Conservation (phyloP, 1,140 invertebrate genomes). For the Lutraria rhynchaena region DNA sequence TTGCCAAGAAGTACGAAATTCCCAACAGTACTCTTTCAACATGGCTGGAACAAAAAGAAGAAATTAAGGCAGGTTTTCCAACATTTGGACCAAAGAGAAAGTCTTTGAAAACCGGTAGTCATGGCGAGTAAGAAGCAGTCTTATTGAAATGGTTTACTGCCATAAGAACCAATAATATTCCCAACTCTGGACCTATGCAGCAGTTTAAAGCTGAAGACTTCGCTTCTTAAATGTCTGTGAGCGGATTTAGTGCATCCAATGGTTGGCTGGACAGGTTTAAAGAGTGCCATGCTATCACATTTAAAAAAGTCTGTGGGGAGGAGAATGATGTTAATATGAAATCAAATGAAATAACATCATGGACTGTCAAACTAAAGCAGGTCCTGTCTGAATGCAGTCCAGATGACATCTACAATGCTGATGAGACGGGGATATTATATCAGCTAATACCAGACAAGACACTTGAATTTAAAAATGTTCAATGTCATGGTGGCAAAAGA, state of each 20-base stretch:
- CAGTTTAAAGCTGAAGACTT: slow-evolving; percentile 11
- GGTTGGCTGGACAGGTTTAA: slow-evolving; percentile 43
- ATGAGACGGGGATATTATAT: slow-evolving; percentile 58
- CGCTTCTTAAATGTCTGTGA: background rate
- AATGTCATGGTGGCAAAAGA: slow-evolving; percentile 54
- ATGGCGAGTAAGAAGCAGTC: slow-evolving; percentile 3
- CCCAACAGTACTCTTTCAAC: slow-evolving; percentile 30
- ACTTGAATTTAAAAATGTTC: slow-evolving; percentile 22
- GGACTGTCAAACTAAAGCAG: background rate
- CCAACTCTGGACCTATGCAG: slow-evolving; percentile 9
- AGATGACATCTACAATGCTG: slow-evolving; percentile 51
- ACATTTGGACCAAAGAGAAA: slow-evolving; percentile 30
- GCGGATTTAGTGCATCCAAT: slow-evolving; percentile 16
- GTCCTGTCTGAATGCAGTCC: background rate
- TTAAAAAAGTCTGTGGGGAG: slow-evolving; percentile 31
- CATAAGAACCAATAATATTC: background rate
- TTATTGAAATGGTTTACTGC: slow-evolving; percentile 9
- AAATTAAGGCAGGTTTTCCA: slow-evolving; percentile 26
- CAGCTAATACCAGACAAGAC: slow-evolving; percentile 42
- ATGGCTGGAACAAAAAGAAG: slow-evolving; percentile 23
- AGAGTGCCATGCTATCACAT: slow-evolving; percentile 13
- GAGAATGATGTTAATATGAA: slow-evolving; percentile 8
- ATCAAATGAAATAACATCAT: background rate
- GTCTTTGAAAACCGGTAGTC: slow-evolving; percentile 1
- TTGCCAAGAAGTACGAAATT: slow-evolving; percentile 6